Evolutionary conservation across 1,140 invertebrate genomes (phyloP).

Genomic region (Tetragonula clypearis): DNA sequence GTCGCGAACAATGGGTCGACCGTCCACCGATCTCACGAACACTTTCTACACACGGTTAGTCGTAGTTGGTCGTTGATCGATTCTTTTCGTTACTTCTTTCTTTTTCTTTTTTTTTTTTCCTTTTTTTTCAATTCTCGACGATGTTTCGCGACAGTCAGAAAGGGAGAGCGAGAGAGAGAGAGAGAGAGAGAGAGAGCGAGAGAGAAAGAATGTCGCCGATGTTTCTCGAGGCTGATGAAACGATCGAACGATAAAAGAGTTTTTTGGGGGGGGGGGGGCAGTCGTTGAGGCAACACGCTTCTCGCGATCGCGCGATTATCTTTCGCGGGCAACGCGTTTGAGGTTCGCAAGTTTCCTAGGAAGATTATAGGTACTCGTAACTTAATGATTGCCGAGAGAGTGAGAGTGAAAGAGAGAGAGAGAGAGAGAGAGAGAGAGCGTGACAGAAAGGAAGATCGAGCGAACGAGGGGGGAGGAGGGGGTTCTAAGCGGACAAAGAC

Average conservation of each 20-base stretch:
- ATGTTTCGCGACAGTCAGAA: background rate
- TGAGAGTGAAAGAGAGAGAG: background rate
- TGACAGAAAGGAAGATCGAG: background rate
- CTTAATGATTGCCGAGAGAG: background rate
- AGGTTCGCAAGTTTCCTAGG: slow-evolving; percentile 2
- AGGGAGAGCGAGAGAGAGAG: background rate
- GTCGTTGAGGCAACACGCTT: background rate
- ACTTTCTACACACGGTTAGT: no score
- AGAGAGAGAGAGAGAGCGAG: background rate
- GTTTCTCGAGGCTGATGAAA: no score
- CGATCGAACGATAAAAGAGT: background rate
- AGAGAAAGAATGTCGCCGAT: no score
- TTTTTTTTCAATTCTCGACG: background rate
- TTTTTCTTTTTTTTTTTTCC: background rate
- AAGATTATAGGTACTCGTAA: background rate
- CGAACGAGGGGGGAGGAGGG: background rate
- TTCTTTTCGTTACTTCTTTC: background rate
- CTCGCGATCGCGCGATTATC: background rate
- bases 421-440: background rate
- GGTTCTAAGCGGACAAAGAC: background rate
- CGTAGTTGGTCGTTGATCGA: background rate
- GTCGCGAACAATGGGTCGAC: background rate
- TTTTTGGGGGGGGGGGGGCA: background rate
- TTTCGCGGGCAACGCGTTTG: no score
- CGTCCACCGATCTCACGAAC: slow-evolving; percentile 14